A percentile compares a stretch with the other conserved stretches of the same genome.
These are phyloP conservation scores for Tiliacea aurago DNA, from an alignment of 2,888 invertebrate genomes.

Conservation along the genomic window DNA sequence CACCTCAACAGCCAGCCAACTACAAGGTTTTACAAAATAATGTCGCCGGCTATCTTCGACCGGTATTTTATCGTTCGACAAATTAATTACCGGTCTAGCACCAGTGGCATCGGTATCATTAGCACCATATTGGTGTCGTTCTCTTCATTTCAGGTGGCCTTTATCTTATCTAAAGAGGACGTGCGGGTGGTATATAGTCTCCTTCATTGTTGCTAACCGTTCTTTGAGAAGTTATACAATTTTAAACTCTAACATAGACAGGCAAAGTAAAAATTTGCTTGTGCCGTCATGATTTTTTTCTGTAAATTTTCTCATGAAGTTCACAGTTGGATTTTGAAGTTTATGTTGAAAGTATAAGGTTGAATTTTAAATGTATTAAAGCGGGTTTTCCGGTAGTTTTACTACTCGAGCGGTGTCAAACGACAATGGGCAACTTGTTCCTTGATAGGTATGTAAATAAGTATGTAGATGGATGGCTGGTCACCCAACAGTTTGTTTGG, in stretches of 20 bases:
- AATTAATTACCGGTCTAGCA: constrained; percentile 85
- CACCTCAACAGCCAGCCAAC: background rate
- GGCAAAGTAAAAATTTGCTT: constrained; percentile 57
- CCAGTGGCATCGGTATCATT: constrained; percentile 83
- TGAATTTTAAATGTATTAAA: constrained; percentile 62
- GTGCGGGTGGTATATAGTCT: constrained; percentile 87
- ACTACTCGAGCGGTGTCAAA: constrained; percentile 79
- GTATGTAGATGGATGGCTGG: constrained; percentile 85
- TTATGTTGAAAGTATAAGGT: constrained; percentile 59
- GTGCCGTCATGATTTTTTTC: constrained; percentile 65
- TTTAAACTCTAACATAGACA: constrained; percentile 49
- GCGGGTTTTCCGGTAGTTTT: constrained; percentile 85
- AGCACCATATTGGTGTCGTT: constrained; percentile 86
- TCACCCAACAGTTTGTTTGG: constrained; percentile 83
- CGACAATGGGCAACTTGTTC: constrained; percentile 88
- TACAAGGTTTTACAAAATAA: constrained; percentile 40
- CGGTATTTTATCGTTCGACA: constrained; percentile 80
- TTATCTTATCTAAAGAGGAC: constrained; percentile 91
- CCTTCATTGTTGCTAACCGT: constrained; percentile 82
- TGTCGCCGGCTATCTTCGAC: constrained; percentile 72
- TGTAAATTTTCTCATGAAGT: constrained; percentile 73
- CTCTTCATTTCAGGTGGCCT: constrained; percentile 85
- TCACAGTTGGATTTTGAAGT: constrained; percentile 54
- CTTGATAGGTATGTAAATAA: constrained; percentile 89
- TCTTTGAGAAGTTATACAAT: constrained; percentile 46